Evolutionary conservation across 2,113 vertebrate genomes (phyloP), one percentile per base, ranked within the genome.

Genomic region (Casuarius casuarius): DNA sequence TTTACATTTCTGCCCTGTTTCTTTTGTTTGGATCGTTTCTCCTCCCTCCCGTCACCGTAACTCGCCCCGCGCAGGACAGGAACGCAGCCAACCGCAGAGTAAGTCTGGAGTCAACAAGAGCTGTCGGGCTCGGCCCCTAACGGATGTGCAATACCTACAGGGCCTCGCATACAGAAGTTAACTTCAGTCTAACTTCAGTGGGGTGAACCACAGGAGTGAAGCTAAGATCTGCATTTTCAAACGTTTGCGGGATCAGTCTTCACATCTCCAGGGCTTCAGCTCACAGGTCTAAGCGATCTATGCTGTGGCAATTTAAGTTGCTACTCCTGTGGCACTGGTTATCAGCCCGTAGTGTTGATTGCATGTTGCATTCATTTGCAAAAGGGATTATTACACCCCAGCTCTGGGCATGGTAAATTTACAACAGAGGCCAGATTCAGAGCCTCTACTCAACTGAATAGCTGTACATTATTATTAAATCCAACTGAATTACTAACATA

Each of bases 1-100:
- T 96, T 95, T 95, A 89, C 0, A 0, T 76, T 96, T 91, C 81
- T 92, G 76, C 74, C 74, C 67, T 19, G 58, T 59, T 84, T 85
- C 84, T 85, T 92, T 87, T 25, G 49, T 81, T 75, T 87, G 89
- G 74, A 68, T 85, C 89, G 35, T 95, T 94, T 93, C 76, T 94
- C 22, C 61, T 68, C 71, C 85, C 61, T 63, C 46, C 49, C 76
- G 33, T 62, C 42, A 10, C 70, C 9, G 23, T 71, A 92, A 83
- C 63, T 89, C 38, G 38, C 71, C 74, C 68, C 42, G 66, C 0
- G 0, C 8, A 80, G 65, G 65, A 83, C 40, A 87, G 92, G 49
- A 13, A 52, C 0, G 7, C 49, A 89, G 94, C 52, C 54, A 59
- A 44, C 33, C 80, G 65, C 20, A 72, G 33, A 75, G 35, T 66